Base-by-base conservation (phyloP, 2,888 invertebrate genomes). In the Zootermopsis nevadensis region DNA sequence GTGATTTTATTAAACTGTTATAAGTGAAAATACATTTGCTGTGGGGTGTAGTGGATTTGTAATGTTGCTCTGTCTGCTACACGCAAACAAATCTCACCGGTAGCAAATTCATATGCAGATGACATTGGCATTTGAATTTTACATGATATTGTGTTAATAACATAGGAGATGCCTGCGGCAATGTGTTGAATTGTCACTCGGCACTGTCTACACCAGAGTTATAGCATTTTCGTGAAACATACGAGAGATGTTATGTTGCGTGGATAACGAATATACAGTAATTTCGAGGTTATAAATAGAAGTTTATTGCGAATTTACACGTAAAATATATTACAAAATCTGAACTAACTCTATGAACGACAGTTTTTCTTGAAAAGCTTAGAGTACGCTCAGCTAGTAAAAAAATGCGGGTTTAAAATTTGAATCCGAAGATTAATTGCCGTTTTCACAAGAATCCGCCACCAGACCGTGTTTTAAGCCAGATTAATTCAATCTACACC, bases 91-190 rank as follows among this genome's bases (percentile, higher is more conserved):
- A 60, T 1, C 1, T 48, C 48, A 60, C 60, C n/a, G 60, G 60
- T n/a, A 60, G 27, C 60, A 60, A n/a, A 60, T 60, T 60, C n/a
- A n/a, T 60, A 60, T 60, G n/a, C 60, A 60, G 27, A 60, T 60
- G 60, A 60, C 60, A 60, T 60, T 60, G 60, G 60, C 60, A 27
- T n/a, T 60, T 60, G 12, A 60, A 60, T 60, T 55, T 60, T 60
- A n/a, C 60, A 27, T 60, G 60, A n/a, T 60, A 60, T 60, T 60
- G 60, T 60, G 60, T 60, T 60, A 60, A 60, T 60, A 60, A 60
- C 27, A 12, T 27, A 60, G 60, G n/a, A 27, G 15, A 12, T 27
- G 60, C 60, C 15, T 60, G 27, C 27, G 27, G 60, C 60, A 27
- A 27, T n/a, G n/a, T 7, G 60, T n/a, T 48, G n/a, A 27, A 27